Percentiles rank a stretch among this genome's conserved stretches.
These are phyloP conservation scores for Hemiprocne comata DNA, from an alignment of 2,113 vertebrate genomes.

Conservation along the genomic window DNA sequence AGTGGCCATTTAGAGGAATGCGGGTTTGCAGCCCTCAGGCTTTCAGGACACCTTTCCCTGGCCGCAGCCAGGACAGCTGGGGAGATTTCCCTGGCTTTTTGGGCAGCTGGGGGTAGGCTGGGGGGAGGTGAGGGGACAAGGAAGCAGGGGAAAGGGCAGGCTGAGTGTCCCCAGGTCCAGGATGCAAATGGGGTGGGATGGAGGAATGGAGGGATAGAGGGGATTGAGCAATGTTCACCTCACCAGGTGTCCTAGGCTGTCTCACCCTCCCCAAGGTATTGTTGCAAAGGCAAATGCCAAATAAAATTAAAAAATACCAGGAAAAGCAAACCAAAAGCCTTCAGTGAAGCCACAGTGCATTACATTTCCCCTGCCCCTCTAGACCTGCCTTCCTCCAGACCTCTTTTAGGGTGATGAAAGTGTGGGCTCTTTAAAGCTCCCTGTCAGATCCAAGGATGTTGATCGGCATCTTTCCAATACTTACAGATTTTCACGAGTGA, in stretches of 20 bases:
- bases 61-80: background rate
- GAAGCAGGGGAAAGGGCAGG: background rate
- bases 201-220: background rate
- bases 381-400: background rate
- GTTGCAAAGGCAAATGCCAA: background rate
- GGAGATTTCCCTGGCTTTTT: background rate
- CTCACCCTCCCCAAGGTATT: background rate
- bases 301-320: background rate
- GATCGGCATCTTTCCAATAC: background rate
- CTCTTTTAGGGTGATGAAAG: background rate
- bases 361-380: background rate
- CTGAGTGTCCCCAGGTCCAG: background rate
- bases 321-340: background rate
- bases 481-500: background rate
- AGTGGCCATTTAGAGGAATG: background rate
- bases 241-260: background rate
- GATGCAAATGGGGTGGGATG: background rate
- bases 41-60: background rate
- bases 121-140: background rate
- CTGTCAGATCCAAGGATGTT: background rate
- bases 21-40: background rate
- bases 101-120: background rate
- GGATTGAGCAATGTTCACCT: background rate
- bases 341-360: background rate
- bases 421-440: background rate